Evolutionary conservation across 1,140 invertebrate genomes (phyloP).

Genomic region (Euborellia annulipes): DNA sequence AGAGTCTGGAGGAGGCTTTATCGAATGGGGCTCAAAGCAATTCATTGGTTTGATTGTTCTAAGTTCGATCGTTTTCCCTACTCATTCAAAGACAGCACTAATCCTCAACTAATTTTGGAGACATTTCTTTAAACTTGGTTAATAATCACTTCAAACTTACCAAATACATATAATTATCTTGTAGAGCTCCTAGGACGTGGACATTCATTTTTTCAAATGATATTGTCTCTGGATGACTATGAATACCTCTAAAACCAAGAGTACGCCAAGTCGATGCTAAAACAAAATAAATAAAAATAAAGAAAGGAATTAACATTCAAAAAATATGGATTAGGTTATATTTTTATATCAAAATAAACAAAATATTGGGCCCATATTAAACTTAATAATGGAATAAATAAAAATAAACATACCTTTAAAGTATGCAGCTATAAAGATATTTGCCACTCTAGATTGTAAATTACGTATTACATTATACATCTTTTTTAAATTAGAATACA

Average conservation of each 20-base stretch:
- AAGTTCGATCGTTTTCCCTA: too few species aligned
- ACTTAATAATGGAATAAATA: conserved; percentile 6
- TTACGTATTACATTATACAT: conserved; percentile 12
- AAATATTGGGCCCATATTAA: conserved; percentile 12
- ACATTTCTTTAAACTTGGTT: too few species aligned
- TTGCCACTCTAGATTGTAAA: conserved; percentile 22
- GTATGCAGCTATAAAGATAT: conserved; percentile 35
- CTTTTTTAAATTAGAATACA: too few species aligned
- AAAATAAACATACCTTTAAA: conserved; percentile 34
- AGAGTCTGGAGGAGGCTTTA: too few species aligned
- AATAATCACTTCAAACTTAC: conserved; percentile 33
- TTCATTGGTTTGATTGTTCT: too few species aligned
- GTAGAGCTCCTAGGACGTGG: conserved; percentile 51
- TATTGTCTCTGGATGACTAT: conserved; percentile 34
- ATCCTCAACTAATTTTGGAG: too few species aligned
- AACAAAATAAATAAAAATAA: too few species aligned
- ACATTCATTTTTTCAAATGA: conserved; percentile 45
- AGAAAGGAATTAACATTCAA: conserved; percentile 1
- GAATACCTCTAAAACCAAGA: conserved; percentile 38
- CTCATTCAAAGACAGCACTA: too few species aligned
- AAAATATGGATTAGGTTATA: conserved; percentile 9
- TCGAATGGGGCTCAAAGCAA: too few species aligned
- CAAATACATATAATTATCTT: conserved; percentile 97
- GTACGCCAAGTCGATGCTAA: conserved; percentile 24
- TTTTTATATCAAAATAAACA: conserved; percentile 13